phyloP scores from a whole-genome alignment of 2,888 invertebrate species.

The Bibio marci region DNA sequence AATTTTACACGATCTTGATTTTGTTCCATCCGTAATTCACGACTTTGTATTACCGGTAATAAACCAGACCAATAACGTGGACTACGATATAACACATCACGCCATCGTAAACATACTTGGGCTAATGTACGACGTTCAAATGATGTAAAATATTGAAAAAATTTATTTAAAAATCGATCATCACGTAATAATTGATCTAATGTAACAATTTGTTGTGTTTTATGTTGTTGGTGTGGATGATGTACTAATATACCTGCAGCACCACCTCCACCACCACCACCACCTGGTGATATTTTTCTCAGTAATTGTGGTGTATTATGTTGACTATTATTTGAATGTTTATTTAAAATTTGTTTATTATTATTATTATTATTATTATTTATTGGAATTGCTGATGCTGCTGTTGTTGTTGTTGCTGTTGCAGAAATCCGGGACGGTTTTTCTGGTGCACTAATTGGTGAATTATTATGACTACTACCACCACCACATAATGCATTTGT shows the following conservation, averaged over 20 bases:
- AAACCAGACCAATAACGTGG: constrained; percentile 79
- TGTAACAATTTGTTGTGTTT: constrained; percentile 35
- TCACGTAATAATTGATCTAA: constrained; percentile 67
- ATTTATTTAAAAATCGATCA: constrained; percentile 65
- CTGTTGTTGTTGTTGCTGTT: constrained; percentile 12
- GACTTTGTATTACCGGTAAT: constrained; percentile 70
- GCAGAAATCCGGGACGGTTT: constrained; percentile 30
- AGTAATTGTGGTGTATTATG: constrained; percentile 24
- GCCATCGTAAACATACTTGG: constrained; percentile 75
- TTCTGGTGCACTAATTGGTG: constrained; percentile 26
- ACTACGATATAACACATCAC: constrained; percentile 71
- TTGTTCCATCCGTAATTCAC: constrained; percentile 52
- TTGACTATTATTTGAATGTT: constrained; percentile 13
- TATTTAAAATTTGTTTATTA: constrained; percentile 12
- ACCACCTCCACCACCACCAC: constrained; percentile 3
- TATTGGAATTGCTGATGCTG: constrained; percentile 7
- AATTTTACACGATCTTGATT: constrained; percentile 40
- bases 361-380: constrained; percentile 2
- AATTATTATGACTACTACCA: constrained; percentile 23
- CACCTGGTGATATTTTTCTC: constrained; percentile 23
- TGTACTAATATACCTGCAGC: constrained; percentile 21
- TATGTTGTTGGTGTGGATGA: constrained; percentile 18
- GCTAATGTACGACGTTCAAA: constrained; percentile 64
- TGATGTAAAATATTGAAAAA: constrained; percentile 68
- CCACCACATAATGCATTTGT: constrained; percentile 67